These are phyloP conservation scores for Umimayanthus kanabou DNA, from an alignment of 92 coral and sea anemone species.

Conservation along the genomic window DNA sequence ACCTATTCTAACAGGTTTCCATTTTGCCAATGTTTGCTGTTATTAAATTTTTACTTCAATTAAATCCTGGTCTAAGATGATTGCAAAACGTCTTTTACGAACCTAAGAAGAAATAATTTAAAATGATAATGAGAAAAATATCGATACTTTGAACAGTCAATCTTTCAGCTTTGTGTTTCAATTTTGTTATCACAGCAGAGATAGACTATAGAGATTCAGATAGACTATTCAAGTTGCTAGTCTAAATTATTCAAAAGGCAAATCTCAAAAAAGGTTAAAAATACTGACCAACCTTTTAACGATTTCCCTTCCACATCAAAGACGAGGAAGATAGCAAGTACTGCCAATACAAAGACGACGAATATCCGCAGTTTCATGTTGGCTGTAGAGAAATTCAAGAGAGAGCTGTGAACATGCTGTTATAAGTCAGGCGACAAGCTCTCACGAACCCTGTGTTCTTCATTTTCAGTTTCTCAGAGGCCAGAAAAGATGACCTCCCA, in stretches of 20 bases:
- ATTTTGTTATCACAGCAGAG: not conserved
- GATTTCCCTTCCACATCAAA: constrained; percentile 34
- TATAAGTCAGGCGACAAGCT: not conserved
- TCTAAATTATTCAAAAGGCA: not conserved
- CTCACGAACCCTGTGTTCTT: not conserved
- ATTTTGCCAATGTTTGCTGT: not conserved
- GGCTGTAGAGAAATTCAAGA: constrained; percentile 20
- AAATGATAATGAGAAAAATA: not conserved
- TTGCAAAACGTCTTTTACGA: not conserved
- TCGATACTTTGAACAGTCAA: not conserved
- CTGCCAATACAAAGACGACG: not conserved
- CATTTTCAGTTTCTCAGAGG: not conserved
- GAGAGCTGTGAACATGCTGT: not conserved
- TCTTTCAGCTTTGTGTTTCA: not conserved
- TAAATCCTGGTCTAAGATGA: not conserved
- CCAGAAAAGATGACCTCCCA: not conserved
- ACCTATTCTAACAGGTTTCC: not conserved
- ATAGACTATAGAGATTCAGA: no score
- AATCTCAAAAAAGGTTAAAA: not conserved
- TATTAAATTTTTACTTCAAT: not conserved
- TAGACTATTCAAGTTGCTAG: not conserved
- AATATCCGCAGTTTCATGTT: constrained; percentile 36
- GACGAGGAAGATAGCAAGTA: not conserved
- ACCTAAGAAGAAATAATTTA: not conserved
- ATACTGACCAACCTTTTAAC: constrained; percentile 38